phyloP scores from a whole-genome alignment of 30 jellyfish, hydroid and myxozoan species.

The Catostylus mosaicus region DNA sequence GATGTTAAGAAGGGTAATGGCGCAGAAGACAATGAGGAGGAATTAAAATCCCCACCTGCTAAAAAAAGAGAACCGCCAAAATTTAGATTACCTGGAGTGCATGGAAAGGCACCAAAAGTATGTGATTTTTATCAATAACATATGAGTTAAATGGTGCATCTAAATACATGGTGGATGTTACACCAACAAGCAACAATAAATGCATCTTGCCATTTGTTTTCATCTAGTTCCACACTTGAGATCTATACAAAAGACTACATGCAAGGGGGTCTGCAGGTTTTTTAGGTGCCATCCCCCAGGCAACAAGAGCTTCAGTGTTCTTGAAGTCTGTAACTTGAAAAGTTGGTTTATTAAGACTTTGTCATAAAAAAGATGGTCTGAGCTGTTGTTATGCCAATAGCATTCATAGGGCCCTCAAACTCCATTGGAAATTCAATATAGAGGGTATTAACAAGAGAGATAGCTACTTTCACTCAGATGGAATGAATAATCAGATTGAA shows the following conservation, averaged over 20 bases:
- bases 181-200: background rate
- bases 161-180: background rate
- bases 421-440: too few species aligned
- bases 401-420: too few species aligned
- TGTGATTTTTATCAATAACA: background rate
- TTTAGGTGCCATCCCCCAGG: too few species aligned
- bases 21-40: slow-evolving; percentile 21
- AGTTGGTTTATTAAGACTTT: too few species aligned
- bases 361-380: too few species aligned
- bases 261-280: background rate
- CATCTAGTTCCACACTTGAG: background rate
- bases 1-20: slow-evolving; percentile 51
- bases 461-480: too few species aligned
- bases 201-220: background rate
- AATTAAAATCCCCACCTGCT: slow-evolving; percentile 58
- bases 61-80: slow-evolving; percentile 45
- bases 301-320: too few species aligned
- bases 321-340: too few species aligned
- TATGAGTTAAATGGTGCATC: background rate
- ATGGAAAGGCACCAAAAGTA: slow-evolving; percentile 55
- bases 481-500: too few species aligned
- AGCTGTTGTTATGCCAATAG: too few species aligned
- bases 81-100: slow-evolving; percentile 46
- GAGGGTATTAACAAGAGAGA: too few species aligned
- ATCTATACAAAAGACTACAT: background rate